Evolutionary conservation across 1,140 invertebrate genomes (phyloP).

Genomic region (Penaeus indicus): DNA sequence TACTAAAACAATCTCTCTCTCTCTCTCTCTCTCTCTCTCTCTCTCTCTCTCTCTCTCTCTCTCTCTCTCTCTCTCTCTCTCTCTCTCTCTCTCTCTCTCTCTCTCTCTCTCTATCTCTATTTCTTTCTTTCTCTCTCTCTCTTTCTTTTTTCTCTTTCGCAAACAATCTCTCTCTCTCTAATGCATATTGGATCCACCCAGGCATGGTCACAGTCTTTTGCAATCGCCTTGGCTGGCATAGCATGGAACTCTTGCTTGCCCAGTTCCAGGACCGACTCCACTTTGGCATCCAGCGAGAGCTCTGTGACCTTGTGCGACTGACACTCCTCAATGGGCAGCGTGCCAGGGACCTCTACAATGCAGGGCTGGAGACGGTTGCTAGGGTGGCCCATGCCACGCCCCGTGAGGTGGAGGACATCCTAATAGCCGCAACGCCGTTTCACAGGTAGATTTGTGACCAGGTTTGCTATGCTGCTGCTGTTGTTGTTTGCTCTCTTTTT

Average conservation of each 20-base stretch:
- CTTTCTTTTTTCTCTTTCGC: too few relatives aligned
- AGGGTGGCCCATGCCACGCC: slow-evolving; percentile 82
- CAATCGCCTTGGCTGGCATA: slow-evolving; percentile 91
- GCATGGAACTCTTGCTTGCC: slow-evolving; percentile 87
- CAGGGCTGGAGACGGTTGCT: slow-evolving; percentile 83
- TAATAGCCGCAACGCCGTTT: slow-evolving; percentile 86
- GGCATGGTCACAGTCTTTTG: slow-evolving; percentile 95
- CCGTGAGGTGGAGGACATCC: slow-evolving; percentile 80
- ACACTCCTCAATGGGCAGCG: slow-evolving; percentile 86
- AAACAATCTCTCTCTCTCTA: too few relatives aligned
- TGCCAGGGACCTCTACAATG: slow-evolving; percentile 87
- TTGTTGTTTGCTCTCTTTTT: background rate
- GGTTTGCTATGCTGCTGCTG: too few relatives aligned
- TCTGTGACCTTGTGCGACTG: slow-evolving; percentile 91
- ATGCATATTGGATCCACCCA: slow-evolving; percentile 68
- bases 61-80: too few relatives aligned
- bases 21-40: too few relatives aligned
- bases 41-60: too few relatives aligned
- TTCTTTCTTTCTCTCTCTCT: too few relatives aligned
- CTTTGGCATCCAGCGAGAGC: slow-evolving; percentile 93
- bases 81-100: too few relatives aligned
- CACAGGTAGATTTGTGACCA: slow-evolving; percentile 74
- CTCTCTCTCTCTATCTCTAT: too few relatives aligned
- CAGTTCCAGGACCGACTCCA: slow-evolving; percentile 95
- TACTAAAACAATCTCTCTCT: too few relatives aligned